Evolutionary conservation across 2,888 invertebrate species (phyloP).

Genomic region (Dryocosmus kuriphilus): DNA sequence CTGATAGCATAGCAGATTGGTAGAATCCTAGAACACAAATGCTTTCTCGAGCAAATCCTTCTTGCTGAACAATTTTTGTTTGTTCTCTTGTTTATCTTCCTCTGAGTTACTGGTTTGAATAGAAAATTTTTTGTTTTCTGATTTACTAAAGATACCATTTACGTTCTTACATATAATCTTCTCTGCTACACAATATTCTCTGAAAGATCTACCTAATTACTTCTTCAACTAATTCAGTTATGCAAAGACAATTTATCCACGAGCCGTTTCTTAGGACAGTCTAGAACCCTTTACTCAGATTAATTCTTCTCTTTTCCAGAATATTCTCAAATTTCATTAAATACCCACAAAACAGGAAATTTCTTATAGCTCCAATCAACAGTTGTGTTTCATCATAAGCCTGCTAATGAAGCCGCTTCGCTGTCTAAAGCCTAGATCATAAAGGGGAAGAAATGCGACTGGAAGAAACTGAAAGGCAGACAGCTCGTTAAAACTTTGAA

Average conservation of each 20-base stretch:
- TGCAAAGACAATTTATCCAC: not conserved
- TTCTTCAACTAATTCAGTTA: not conserved
- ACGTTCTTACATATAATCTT: too few relatives aligned
- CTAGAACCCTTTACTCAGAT: not conserved
- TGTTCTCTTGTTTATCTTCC: not conserved
- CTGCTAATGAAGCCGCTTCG: constrained; percentile 18
- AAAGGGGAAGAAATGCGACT: constrained; percentile 1
- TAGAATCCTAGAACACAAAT: constrained; percentile 14
- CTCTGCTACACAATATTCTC: too few relatives aligned
- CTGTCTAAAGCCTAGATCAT: not conserved
- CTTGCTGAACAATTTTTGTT: constrained; percentile 1
- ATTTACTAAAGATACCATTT: not conserved
- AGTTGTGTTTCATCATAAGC: not conserved
- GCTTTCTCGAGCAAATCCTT: constrained; percentile 11
- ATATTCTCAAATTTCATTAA: not conserved
- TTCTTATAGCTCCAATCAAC: not conserved
- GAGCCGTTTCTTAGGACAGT: not conserved
- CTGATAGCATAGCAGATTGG: constrained; percentile 31
- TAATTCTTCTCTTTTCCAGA: too few relatives aligned
- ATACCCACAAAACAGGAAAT: not conserved
- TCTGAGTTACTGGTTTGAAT: not conserved
- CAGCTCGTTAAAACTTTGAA: constrained; percentile 36
- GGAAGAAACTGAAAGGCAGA: constrained; percentile 22
- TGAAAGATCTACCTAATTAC: too few relatives aligned
- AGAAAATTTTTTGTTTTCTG: not conserved